Base-by-base conservation (phyloP, 2,888 invertebrate species). In the Tridacna gigas region DNA sequence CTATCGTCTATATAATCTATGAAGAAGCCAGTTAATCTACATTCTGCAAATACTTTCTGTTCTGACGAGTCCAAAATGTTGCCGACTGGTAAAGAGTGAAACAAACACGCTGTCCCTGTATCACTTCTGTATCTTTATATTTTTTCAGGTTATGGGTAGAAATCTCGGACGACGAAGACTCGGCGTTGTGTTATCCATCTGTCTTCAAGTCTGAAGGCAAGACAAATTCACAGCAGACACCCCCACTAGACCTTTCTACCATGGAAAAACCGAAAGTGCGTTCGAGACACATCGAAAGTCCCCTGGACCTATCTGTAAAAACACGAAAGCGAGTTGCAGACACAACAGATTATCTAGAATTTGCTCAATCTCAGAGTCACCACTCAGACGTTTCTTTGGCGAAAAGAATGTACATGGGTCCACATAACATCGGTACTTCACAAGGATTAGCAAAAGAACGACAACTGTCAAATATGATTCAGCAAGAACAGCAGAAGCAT, bases 281-380 rank as follows among this genome's bases (percentile, higher is more conserved):
- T 77, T 15, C 80, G 20, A 83, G 90, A 26, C 87, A 89, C 13
- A 88, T 84, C 0, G 91, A 91, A 61, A 91, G 90, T 71, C 91
- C 91, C 0, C 77, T 91, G n/a, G 91, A 91, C 81, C 82, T 91
- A 28, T 91, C 91, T 0, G 84, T 90, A 7, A 91, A 91, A 80
- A 90, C 91, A 0, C 81, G 90, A n/a, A 91, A 91, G 80, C 83
- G 90, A 11, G 85, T 81, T 25, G 89, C 91, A 0, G 90, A 91
- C 73, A 88, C 90, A 0, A 90, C 91, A 7, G 84, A 89, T 5
- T 74, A 67, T 22, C 77, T 74, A 9, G 83, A 84, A 26, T 63
- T 63, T 20, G 75, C 79, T 9, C 22, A 67, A 47, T n/a, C 76
- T 66, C 73, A 73, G 15, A 76, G 78, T 20, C 69, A 77, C 26